Percentiles rank a stretch among this genome's conserved stretches.
Evolutionary conservation across 2,888 invertebrate species (phyloP).

Genomic region (Trichogramma dendrolimi): DNA sequence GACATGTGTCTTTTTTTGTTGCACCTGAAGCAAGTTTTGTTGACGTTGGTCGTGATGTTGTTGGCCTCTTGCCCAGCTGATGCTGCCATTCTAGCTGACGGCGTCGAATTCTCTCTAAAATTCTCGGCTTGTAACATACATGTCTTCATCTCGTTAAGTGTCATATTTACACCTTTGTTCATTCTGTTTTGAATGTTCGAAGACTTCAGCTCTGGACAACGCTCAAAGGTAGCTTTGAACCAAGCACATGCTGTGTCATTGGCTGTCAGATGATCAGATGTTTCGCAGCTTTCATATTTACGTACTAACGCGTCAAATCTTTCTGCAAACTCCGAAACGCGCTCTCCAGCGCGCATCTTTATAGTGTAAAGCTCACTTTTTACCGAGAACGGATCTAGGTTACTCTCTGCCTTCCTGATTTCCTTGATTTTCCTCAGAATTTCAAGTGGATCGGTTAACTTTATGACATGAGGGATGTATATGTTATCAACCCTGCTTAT

Average conservation of each 20-base stretch:
- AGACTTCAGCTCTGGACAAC: not conserved
- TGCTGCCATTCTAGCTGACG: not conserved
- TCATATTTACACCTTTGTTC: not conserved
- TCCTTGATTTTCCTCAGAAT: constrained; percentile 12
- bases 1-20: constrained; percentile 1
- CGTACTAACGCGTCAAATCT: constrained; percentile 4
- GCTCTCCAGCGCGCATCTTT: constrained; percentile 5
- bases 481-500: constrained; percentile 14
- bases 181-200: not conserved
- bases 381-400: constrained; percentile 4
- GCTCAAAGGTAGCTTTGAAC: constrained; percentile 3
- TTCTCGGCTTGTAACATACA: not conserved
- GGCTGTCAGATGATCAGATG: not conserved
- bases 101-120: not conserved
- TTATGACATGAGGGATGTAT: constrained; percentile 7
- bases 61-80: not conserved
- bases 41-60: not conserved
- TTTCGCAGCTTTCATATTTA: constrained; percentile 12
- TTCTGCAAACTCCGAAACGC: constrained; percentile 8
- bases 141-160: not conserved
- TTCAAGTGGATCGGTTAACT: constrained; percentile 1
- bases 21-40: not conserved
- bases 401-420: constrained; percentile 4
- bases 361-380: constrained; percentile 10
- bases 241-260: constrained; percentile 9